Conservation (phyloP, 2,797 vertebrate species). For the Hemibagrus guttatus region DNA sequence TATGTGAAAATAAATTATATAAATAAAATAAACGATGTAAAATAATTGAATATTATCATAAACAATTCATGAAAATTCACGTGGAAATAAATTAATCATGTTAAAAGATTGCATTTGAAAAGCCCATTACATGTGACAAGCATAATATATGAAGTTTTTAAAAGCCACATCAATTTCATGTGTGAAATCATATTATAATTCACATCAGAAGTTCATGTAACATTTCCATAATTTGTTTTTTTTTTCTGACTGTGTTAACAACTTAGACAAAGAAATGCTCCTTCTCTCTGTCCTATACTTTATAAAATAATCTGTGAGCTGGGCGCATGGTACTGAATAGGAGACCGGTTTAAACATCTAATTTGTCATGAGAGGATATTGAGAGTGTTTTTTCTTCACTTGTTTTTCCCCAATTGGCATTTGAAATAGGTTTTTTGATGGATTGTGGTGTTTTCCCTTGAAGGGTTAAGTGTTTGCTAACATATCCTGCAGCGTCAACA, state of each 20-base stretch:
- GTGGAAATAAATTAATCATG: not conserved
- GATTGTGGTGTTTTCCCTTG: conserved; percentile 58
- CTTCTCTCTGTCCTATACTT: conserved; percentile 30
- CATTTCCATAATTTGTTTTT: not conserved
- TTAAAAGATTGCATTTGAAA: not conserved
- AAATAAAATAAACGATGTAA: too few relatives aligned
- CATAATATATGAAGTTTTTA: not conserved
- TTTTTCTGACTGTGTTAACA: not conserved
- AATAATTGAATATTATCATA: not conserved
- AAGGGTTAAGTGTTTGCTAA: conserved; percentile 69
- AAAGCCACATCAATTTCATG: not conserved
- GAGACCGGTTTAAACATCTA: conserved; percentile 49
- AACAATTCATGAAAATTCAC: not conserved
- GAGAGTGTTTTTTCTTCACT: conserved; percentile 49
- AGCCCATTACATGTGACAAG: not conserved
- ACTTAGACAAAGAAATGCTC: not conserved
- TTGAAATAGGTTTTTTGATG: conserved; percentile 63
- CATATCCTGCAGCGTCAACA: conserved; percentile 74
- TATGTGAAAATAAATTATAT: not conserved
- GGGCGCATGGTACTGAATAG: conserved; percentile 23
- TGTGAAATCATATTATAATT: not conserved
- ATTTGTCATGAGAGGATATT: conserved; percentile 53
- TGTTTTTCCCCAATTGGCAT: conserved; percentile 58
- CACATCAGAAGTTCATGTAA: not conserved
- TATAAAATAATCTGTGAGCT: conserved; percentile 18